These are phyloP conservation scores for Rhynchonycteris naso DNA, from an alignment of 2,797 vertebrate genomes.

Conservation along the genomic window DNA sequence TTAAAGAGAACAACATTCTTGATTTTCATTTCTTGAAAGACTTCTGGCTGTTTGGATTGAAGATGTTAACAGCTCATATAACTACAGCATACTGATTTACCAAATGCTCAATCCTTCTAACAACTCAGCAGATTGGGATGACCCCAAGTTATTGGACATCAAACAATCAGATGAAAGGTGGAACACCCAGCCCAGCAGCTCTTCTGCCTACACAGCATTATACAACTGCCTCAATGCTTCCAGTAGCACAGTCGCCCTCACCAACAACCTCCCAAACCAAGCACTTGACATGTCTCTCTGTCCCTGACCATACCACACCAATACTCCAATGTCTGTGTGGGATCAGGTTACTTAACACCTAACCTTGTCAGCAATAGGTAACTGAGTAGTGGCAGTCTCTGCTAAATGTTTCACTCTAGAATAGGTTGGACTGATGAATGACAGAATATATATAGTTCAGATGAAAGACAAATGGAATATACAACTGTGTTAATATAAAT, in stretches of 20 bases:
- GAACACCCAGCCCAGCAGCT: neutral
- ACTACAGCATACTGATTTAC: neutral
- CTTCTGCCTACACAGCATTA: neutral
- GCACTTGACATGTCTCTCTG: fast-evolving
- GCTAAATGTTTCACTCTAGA: neutral
- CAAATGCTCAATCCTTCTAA: neutral
- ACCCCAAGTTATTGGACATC: neutral
- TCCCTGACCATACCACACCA: neutral
- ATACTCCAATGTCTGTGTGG: fast-evolving
- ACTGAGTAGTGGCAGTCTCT: neutral
- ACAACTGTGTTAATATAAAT: neutral
- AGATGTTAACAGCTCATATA: neutral
- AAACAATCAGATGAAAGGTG: neutral
- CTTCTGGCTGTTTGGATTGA: neutral
- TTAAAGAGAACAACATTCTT: neutral
- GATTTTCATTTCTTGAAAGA: constrained; percentile 11
- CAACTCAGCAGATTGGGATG: neutral
- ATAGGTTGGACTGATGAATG: neutral
- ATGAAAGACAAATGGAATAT: neutral
- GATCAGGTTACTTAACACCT: neutral
- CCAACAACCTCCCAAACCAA: neutral
- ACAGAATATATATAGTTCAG: neutral
- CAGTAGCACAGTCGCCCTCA: fast-evolving
- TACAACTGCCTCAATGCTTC: neutral
- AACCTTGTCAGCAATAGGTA: neutral